phyloP scores from a whole-genome alignment of 2,797 vertebrate species.

The Danio kyathit region DNA sequence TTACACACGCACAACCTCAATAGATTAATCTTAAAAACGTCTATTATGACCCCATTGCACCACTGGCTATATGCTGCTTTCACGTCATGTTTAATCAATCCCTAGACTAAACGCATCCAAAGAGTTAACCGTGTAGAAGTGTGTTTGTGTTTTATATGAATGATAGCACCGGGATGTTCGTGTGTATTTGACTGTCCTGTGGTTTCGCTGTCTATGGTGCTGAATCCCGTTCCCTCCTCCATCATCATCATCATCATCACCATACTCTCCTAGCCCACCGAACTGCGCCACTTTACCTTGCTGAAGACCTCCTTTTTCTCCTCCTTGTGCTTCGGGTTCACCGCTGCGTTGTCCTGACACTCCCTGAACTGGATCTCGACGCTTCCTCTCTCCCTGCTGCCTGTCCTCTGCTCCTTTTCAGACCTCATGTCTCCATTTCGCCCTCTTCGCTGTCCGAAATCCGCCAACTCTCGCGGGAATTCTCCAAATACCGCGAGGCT shows the following conservation, averaged over 20 bases:
- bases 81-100: background rate
- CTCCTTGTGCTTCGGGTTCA: constrained; percentile 79
- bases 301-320: constrained; percentile 85
- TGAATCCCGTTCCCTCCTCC: constrained; percentile 74
- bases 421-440: constrained; percentile 79
- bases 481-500: constrained; percentile 67
- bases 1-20: background rate
- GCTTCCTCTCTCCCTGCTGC: constrained; percentile 76
- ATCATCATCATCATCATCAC: constrained; percentile 38
- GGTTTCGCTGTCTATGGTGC: constrained; percentile 83
- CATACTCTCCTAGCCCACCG: background rate
- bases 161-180: background rate
- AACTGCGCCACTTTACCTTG: constrained; percentile 71
- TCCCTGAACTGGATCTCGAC: constrained; percentile 82
- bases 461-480: constrained; percentile 72
- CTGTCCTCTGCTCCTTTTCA: constrained; percentile 82
- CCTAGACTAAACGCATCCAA: background rate
- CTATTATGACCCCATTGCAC: background rate
- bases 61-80: background rate
- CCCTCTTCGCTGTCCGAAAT: constrained; percentile 61
- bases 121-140: background rate
- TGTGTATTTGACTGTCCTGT: background rate
- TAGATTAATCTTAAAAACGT: too few species aligned
- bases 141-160: background rate
- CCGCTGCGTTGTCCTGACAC: constrained; percentile 67